Evolutionary conservation across 2,113 vertebrate genomes (phyloP).

Genomic region (Rutilus rutilus): DNA sequence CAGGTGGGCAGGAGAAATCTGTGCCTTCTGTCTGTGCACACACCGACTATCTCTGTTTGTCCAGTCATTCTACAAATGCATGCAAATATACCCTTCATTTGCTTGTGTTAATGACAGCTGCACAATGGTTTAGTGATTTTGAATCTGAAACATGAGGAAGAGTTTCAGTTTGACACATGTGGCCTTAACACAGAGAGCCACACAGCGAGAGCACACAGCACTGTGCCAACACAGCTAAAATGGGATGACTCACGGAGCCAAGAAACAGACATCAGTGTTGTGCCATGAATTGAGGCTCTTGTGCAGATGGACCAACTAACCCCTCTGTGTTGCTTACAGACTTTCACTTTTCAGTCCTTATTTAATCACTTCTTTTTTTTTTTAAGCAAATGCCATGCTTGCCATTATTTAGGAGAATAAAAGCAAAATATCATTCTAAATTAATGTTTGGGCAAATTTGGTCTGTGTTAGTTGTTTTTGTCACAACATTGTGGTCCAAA

Average conservation of each 20-base stretch:
- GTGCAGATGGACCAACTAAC: not conserved
- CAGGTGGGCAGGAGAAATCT: slow-evolving; percentile 1
- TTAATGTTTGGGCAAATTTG: not conserved
- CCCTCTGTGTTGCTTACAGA: not conserved
- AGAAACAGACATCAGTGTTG: not conserved
- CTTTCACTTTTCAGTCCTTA: not conserved
- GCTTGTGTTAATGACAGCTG: not conserved
- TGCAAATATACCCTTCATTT: not conserved
- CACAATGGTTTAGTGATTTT: not conserved
- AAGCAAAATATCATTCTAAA: not conserved
- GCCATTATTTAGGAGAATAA: not conserved
- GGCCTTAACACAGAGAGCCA: slow-evolving; percentile 6
- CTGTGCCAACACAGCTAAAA: slow-evolving; percentile 23
- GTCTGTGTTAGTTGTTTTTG: not conserved
- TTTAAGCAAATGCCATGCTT: not conserved
- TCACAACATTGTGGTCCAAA: not conserved
- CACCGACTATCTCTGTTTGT: not conserved
- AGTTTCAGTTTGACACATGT: slow-evolving; percentile 11
- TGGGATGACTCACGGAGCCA: not conserved
- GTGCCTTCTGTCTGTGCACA: not conserved
- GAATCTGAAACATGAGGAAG: slow-evolving; percentile 1
- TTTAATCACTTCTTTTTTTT: not conserved
- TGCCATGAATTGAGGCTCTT: slow-evolving; percentile 7
- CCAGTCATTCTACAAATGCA: not conserved
- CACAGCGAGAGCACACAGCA: not conserved